These are phyloP conservation scores for Drosophila pseudotakahashii DNA, from an alignment of 2,888 invertebrate species.

Conservation along the genomic window DNA sequence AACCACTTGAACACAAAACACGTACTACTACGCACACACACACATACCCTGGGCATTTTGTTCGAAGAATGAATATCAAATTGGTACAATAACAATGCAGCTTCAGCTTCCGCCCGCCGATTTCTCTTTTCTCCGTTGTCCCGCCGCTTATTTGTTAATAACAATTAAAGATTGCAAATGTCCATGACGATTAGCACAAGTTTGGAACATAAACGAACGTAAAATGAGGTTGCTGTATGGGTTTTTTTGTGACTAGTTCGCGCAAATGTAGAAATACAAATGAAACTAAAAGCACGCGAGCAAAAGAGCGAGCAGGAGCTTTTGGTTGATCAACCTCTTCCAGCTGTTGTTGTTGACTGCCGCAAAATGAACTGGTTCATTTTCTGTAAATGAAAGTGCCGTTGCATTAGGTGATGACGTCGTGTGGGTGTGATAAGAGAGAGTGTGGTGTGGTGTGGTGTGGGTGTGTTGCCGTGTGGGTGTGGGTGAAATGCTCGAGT, in stretches of 20 bases:
- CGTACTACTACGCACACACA: conserved; percentile 6
- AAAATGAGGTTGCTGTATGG: conserved; percentile 43
- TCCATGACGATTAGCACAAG: conserved; percentile 18
- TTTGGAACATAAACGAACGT: conserved; percentile 5
- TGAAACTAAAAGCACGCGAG: conserved; percentile 9
- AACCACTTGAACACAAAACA: conserved; percentile 23
- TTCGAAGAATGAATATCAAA: conserved; percentile 44
- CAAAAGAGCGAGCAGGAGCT: too few relatives aligned
- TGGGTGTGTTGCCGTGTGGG: conserved; percentile 1
- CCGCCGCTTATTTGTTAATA: conserved; percentile 23
- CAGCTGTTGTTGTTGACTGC: conserved; percentile 32
- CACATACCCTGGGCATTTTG: conserved; percentile 73
- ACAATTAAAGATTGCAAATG: conserved; percentile 22
- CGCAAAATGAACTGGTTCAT: conserved; percentile 46
- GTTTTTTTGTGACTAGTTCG: conserved; percentile 47
- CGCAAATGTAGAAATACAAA: conserved; percentile 62
- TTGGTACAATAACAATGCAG: conserved; percentile 23
- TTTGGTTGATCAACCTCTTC: conserved; percentile 51
- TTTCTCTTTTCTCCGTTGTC: conserved; percentile 25
- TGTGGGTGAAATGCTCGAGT: neutral
- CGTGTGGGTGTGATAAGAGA: conserved; percentile 13
- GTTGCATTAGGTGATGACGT: conserved; percentile 31
- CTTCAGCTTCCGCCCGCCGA: conserved; percentile 28
- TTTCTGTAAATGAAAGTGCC: conserved; percentile 37
- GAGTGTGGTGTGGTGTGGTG: neutral